These are phyloP conservation scores for Drosophila helvetica DNA, from an alignment of 2,888 invertebrate species.

Conservation along the genomic window DNA sequence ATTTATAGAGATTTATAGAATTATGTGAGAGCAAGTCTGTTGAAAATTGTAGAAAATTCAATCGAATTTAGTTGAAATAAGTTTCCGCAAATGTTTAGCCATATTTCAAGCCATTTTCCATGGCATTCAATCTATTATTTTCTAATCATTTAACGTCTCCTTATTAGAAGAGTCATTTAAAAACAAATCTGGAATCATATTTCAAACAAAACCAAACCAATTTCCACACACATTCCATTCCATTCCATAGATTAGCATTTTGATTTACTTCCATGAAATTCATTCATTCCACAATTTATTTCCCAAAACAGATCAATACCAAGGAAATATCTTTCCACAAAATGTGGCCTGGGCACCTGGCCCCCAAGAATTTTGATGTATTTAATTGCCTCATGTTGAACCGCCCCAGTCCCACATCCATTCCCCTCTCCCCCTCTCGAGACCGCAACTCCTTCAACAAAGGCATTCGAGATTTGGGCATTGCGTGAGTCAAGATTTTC, in stretches of 20 bases:
- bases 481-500: slow-evolving; percentile 43
- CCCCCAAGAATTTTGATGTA: slow-evolving; percentile 2
- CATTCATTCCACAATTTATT: background rate
- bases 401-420: background rate
- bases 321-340: background rate
- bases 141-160: background rate
- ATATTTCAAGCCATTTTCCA: background rate
- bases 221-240: no score
- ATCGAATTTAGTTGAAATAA: background rate
- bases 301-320: background rate
- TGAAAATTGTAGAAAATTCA: background rate
- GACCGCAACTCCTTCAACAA: slow-evolving; percentile 38
- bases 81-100: background rate
- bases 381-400: slow-evolving; percentile 27
- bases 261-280: background rate
- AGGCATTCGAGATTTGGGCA: slow-evolving; percentile 34
- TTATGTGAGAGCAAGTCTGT: background rate
- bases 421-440: background rate
- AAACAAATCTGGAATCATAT: background rate
- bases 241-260: background rate
- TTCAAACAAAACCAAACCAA: background rate
- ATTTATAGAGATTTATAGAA: background rate
- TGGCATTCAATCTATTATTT: background rate
- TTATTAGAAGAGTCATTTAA: background rate
- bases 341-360: background rate